Evolutionary conservation across 1,140 invertebrate genomes (phyloP), one percentile per base, ranked within the genome.

Genomic region (Campodea augens): DNA sequence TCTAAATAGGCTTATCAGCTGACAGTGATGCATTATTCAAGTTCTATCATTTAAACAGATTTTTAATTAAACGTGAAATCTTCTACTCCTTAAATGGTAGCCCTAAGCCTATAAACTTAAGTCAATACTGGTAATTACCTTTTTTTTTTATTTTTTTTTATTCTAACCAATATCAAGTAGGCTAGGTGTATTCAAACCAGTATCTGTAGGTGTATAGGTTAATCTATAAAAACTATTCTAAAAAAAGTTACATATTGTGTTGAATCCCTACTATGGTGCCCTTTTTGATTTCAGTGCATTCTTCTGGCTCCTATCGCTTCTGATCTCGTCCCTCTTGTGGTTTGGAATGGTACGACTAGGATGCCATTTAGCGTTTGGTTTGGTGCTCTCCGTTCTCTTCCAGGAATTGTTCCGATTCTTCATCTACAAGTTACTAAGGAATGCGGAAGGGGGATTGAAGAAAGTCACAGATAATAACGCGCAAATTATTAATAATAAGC

Each of bases 241-340:
- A 25, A 15, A 19, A 38, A 10, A 38, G 5, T 38, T 15, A 38
- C 18, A 10, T 38, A 5, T 22, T 5, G 25, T 7, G 21, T 43
- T 43, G 7, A 38, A 5, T 38, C n/a, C 4, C 25, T 19, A 23
- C 5, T 19, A 21, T 19, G 4, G 7, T 41, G 18, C 25, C 13
- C 19, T 21, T 45, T 40, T 25, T 48, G 12, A 43, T 61, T 63
- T 45, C 58, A 92, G 91, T 63, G 82, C 87, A 37, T 97, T 97
- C 64, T 92, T 91, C 57, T 98, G 92, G 92, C 66, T 98, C 19
- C 64, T 95, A 41, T 83, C 90, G 2, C 67, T 97, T 48, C 58
- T 96, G 23, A 48, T 91, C 3, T 93, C 91, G 1, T 92, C 92
- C 0, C 57, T 89, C 44, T 55, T 92, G 19, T 98, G 90, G 89